These are phyloP conservation scores for Poeciliopsis gracilis DNA, from an alignment of 2,797 vertebrate genomes.

Conservation along the genomic window DNA sequence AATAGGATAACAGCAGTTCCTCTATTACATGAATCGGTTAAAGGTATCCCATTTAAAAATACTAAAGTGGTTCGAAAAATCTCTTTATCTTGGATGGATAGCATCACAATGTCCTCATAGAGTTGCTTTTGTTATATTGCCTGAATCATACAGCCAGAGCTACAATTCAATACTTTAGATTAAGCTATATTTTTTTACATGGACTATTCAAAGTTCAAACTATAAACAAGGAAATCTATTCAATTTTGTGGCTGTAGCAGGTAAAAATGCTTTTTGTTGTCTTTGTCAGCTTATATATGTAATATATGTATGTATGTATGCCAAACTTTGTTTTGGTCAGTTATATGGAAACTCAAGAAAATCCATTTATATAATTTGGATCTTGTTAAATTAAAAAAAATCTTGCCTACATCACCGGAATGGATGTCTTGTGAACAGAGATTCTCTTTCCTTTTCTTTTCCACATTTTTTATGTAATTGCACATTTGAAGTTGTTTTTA, in stretches of 20 bases:
- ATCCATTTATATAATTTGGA: neutral
- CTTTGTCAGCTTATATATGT: too few relatives aligned
- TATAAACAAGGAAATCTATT: neutral
- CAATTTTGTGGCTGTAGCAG: neutral
- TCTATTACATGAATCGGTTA: neutral
- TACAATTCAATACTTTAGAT: neutral
- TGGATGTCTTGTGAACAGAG: neutral
- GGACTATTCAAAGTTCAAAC: neutral
- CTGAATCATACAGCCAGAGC: neutral
- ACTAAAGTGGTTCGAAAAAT: conserved; percentile 12
- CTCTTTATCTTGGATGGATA: neutral
- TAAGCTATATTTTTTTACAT: neutral
- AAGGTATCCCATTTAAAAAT: conserved; percentile 15
- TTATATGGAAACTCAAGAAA: neutral
- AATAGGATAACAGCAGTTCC: conserved; percentile 8
- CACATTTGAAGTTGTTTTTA: neutral
- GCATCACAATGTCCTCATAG: conserved; percentile 6
- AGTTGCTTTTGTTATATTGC: conserved; percentile 25
- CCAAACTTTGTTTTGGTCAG: too few relatives aligned
- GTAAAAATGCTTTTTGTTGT: neutral
- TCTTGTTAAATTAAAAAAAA: neutral
- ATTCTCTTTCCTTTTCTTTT: neutral
- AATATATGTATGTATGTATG: too few relatives aligned
- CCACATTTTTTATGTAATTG: neutral
- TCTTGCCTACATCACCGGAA: neutral